Evolutionary conservation across 2,113 vertebrate species (phyloP).

Genomic region (Tenrec ecaudatus): DNA sequence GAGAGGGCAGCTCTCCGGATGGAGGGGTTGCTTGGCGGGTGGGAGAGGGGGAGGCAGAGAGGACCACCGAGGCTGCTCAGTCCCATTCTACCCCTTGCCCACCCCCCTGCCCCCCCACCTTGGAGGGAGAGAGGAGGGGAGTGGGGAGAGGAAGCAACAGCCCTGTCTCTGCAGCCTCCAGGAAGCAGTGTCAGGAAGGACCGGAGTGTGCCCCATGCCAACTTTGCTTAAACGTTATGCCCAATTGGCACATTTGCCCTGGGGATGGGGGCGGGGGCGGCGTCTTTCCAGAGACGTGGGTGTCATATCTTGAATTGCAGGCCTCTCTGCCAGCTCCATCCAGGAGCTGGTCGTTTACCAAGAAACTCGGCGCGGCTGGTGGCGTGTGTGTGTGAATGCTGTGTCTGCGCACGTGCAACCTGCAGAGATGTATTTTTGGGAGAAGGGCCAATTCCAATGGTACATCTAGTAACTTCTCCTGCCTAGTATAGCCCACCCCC

Average conservation of each 20-base stretch:
- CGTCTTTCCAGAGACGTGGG: not conserved
- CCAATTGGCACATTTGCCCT: not conserved
- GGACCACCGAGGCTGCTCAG: accelerated
- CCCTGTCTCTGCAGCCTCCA: not conserved
- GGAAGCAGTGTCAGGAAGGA: not conserved
- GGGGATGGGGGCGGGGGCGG: not conserved
- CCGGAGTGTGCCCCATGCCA: not conserved
- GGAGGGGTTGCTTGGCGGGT: not conserved
- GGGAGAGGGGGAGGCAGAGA: no score
- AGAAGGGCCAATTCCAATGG: not conserved
- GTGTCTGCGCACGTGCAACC: not conserved
- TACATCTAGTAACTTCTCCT: not conserved
- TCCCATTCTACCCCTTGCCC: not conserved
- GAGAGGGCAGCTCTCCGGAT: not conserved
- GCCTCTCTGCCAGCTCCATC: constrained; percentile 18
- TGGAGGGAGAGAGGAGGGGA: not conserved
- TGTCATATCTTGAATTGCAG: not conserved
- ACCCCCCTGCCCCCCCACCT: not conserved
- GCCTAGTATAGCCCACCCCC: not conserved
- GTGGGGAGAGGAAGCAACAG: no score
- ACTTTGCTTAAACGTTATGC: not conserved
- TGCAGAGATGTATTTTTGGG: not conserved
- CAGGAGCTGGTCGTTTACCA: not conserved
- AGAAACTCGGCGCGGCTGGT: not conserved
- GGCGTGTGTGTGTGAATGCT: not conserved